Evolutionary conservation across 2,888 invertebrate genomes (phyloP).

Genomic region (Drosophila peninsularis): DNA sequence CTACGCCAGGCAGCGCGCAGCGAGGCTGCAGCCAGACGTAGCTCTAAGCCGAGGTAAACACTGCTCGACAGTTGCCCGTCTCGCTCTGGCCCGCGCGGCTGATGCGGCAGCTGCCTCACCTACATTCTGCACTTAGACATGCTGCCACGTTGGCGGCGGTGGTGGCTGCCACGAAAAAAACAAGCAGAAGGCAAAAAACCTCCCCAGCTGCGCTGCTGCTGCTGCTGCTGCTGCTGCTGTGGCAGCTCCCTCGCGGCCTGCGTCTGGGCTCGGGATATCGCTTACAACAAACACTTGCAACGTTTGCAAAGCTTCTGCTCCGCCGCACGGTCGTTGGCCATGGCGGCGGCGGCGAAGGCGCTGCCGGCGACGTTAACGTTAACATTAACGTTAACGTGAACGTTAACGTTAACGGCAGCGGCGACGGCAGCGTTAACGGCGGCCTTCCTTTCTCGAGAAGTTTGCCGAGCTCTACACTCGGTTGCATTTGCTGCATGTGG

Average conservation of each 20-base stretch:
- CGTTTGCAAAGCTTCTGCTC: slow-evolving; percentile 71
- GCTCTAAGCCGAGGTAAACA: slow-evolving; percentile 79
- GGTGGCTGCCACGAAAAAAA: slow-evolving; percentile 62
- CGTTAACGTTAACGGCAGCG: slow-evolving; percentile 50
- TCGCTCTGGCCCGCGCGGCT: slow-evolving; percentile 46
- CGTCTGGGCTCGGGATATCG: slow-evolving; percentile 67
- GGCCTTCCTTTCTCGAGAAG: slow-evolving; percentile 68
- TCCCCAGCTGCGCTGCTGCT: slow-evolving; percentile 53
- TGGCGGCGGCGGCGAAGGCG: slow-evolving; percentile 33
- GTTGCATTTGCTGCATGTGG: slow-evolving; percentile 58
- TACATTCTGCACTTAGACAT: slow-evolving; percentile 77
- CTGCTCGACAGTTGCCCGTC: slow-evolving; percentile 57
- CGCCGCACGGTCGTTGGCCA: slow-evolving; percentile 59
- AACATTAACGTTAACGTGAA: slow-evolving; percentile 53
- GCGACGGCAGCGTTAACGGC: slow-evolving; percentile 47
- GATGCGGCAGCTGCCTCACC: slow-evolving; percentile 67
- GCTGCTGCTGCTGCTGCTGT: slow-evolving; percentile 24
- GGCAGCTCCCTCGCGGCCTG: slow-evolving; percentile 64
- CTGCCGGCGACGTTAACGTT: slow-evolving; percentile 51
- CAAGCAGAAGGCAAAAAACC: slow-evolving; percentile 42
- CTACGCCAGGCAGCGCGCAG: slow-evolving; percentile 56
- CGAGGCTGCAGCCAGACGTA: slow-evolving; percentile 47
- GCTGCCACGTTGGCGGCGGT: slow-evolving; percentile 41
- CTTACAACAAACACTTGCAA: slow-evolving; percentile 80
- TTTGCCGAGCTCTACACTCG: slow-evolving; percentile 69